Percentiles rank a stretch among this genome's conserved stretches.
phyloP scores from a whole-genome alignment of 2,797 vertebrate genomes.

The Champsocephalus gunnari region DNA sequence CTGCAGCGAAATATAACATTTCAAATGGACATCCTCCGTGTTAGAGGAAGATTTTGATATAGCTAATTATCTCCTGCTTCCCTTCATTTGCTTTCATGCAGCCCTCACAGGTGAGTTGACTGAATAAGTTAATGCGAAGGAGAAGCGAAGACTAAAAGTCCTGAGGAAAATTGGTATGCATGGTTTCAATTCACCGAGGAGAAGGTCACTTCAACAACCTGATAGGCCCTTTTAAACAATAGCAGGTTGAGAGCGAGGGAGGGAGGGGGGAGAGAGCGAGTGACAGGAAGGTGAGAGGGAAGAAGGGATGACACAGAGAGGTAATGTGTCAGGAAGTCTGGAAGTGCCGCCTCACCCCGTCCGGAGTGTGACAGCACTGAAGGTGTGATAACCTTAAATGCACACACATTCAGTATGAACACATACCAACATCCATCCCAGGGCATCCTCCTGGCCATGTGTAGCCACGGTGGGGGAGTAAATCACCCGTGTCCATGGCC shows the following conservation, averaged over 20 bases:
- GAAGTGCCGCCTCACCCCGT: conserved; percentile 63
- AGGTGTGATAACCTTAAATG: conserved; percentile 78
- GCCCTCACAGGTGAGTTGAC: conserved; percentile 75
- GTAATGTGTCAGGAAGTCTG: conserved; percentile 75
- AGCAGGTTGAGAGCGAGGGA: conserved; percentile 55
- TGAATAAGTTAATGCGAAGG: conserved; percentile 70
- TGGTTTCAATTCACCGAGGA: conserved; percentile 67
- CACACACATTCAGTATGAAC: conserved; percentile 33
- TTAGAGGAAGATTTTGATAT: conserved; percentile 77
- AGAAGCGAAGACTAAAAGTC: conserved; percentile 53
- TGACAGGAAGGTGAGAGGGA: conserved; percentile 70
- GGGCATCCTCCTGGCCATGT: conserved; percentile 76
- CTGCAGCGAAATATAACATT: conserved; percentile 74
- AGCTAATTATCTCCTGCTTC: conserved; percentile 78
- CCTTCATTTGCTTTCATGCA: conserved; percentile 74
- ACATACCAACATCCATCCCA: conserved; percentile 66
- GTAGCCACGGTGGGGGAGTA: conserved; percentile 75
- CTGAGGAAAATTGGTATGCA: conserved; percentile 77
- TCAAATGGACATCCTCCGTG: conserved; percentile 71
- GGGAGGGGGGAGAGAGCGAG: conserved; percentile 10
- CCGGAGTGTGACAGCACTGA: conserved; percentile 68
- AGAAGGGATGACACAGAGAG: conserved; percentile 62
- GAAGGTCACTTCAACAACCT: conserved; percentile 83
- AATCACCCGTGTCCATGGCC: conserved; percentile 88
- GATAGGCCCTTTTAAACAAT: conserved; percentile 72